Conservation (phyloP, 2,113 vertebrate genomes). For the Ondatra zibethicus region DNA sequence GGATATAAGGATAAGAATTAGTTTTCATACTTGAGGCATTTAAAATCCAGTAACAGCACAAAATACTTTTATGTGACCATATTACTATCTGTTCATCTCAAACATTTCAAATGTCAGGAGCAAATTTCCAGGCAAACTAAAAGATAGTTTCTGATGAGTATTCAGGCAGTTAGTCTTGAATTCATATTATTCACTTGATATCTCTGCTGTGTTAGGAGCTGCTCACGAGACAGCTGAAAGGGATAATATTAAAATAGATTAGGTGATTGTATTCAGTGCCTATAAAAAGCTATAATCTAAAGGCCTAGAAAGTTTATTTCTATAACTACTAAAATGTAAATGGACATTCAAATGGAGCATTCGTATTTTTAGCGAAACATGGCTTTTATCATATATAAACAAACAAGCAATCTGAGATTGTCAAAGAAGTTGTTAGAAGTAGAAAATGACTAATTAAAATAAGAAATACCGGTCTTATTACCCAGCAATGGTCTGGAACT, state of each 20-base stretch:
- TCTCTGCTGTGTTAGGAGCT: constrained; percentile 73
- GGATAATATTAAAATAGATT: constrained; percentile 82
- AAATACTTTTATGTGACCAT: constrained; percentile 43
- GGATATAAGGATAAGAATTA: neutral
- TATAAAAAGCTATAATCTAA: constrained; percentile 80
- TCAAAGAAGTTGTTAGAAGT: constrained; percentile 83
- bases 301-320: constrained; percentile 80
- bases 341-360: constrained; percentile 80
- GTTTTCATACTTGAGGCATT: neutral
- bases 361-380: constrained; percentile 81
- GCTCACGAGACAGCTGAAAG: constrained; percentile 74
- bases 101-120: constrained; percentile 71
- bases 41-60: constrained; percentile 16
- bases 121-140: constrained; percentile 72
- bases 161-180: constrained; percentile 76
- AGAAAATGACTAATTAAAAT: constrained; percentile 83
- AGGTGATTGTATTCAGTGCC: constrained; percentile 79
- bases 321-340: constrained; percentile 82
- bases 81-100: constrained; percentile 49
- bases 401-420: constrained; percentile 82
- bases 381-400: constrained; percentile 79
- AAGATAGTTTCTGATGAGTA: constrained; percentile 74
- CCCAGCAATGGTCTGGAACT: constrained; percentile 78
- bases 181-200: constrained; percentile 74
- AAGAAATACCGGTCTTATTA: constrained; percentile 81